phyloP scores from a whole-genome alignment of 1,140 invertebrate species.

The Drosophila nigromelanica region DNA sequence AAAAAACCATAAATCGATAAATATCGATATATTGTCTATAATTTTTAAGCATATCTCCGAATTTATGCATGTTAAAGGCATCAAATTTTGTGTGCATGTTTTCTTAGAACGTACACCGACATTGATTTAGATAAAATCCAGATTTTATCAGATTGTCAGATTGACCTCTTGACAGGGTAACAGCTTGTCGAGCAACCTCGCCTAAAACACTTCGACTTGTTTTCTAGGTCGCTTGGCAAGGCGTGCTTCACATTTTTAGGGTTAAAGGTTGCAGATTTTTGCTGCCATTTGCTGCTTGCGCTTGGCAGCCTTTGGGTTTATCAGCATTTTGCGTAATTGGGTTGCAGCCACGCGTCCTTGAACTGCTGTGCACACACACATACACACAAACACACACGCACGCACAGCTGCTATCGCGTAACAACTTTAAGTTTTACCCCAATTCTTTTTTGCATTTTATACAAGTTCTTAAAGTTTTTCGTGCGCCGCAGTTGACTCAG shows the following conservation, averaged over 20 bases:
- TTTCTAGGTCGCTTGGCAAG: constrained; percentile 68
- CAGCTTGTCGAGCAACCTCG: too few relatives aligned
- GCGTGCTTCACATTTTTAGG: constrained; percentile 33
- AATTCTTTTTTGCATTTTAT: not conserved
- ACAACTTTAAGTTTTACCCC: constrained; percentile 28
- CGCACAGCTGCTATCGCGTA: constrained; percentile 42
- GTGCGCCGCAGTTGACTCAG: not conserved
- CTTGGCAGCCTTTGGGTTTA: constrained; percentile 36
- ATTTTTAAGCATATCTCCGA: too few relatives aligned
- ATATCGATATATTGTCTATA: too few relatives aligned
- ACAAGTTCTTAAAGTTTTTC: constrained; percentile 16
- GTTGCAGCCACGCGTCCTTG: constrained; percentile 68
- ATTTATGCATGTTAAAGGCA: too few relatives aligned
- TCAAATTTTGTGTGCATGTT: too few relatives aligned
- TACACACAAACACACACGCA: constrained; percentile 4
- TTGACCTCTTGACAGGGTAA: too few relatives aligned
- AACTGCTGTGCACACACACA: constrained; percentile 64
- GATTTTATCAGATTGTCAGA: too few relatives aligned
- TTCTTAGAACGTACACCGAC: too few relatives aligned
- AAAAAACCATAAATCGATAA: too few relatives aligned
- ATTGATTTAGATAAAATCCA: too few relatives aligned
- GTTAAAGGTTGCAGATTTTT: constrained; percentile 57
- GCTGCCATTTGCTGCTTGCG: constrained; percentile 48
- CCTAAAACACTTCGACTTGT: constrained; percentile 7
- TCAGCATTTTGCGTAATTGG: constrained; percentile 75